phyloP scores from a whole-genome alignment of 2,797 vertebrate genomes.

The Aldrovandia affinis region DNA sequence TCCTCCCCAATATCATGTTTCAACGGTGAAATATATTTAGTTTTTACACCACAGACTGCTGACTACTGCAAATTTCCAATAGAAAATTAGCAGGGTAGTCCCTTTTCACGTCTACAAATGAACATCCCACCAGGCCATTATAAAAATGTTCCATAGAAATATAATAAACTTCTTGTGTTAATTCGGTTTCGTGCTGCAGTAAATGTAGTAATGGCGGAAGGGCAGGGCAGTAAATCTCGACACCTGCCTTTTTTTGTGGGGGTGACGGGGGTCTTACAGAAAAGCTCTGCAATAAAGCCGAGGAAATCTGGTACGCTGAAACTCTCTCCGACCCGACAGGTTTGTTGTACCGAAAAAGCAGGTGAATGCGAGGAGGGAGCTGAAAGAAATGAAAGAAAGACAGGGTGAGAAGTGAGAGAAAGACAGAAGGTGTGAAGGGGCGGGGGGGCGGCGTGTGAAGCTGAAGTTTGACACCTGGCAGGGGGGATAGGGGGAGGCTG shows the following conservation, averaged over 20 bases:
- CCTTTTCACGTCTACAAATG: neutral
- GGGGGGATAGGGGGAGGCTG: conserved; percentile 14
- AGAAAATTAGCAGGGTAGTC: neutral
- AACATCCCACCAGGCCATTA: neutral
- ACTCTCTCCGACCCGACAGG: neutral
- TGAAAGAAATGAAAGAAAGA: conserved; percentile 41
- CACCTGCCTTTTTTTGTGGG: conserved; percentile 7
- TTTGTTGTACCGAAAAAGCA: neutral
- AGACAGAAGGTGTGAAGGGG: conserved; percentile 6
- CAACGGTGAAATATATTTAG: neutral
- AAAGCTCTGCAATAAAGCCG: conserved; percentile 17
- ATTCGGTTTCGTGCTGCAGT: neutral
- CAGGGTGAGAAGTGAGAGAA: conserved; percentile 40
- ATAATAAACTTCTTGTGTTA: neutral
- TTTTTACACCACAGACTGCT: neutral
- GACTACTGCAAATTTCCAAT: neutral
- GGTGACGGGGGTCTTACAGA: neutral
- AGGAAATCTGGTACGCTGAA: conserved; percentile 1
- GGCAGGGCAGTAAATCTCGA: neutral
- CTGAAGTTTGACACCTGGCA: conserved; percentile 24
- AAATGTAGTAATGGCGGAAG: conserved; percentile 7
- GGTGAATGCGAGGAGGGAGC: conserved; percentile 45
- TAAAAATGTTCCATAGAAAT: neutral
- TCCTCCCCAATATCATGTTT: neutral
- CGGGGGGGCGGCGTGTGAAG: conserved; percentile 26